Evolutionary conservation across 2,113 vertebrate genomes (phyloP), one percentile per base, ranked within the genome.

Genomic region (Octodon degus): DNA sequence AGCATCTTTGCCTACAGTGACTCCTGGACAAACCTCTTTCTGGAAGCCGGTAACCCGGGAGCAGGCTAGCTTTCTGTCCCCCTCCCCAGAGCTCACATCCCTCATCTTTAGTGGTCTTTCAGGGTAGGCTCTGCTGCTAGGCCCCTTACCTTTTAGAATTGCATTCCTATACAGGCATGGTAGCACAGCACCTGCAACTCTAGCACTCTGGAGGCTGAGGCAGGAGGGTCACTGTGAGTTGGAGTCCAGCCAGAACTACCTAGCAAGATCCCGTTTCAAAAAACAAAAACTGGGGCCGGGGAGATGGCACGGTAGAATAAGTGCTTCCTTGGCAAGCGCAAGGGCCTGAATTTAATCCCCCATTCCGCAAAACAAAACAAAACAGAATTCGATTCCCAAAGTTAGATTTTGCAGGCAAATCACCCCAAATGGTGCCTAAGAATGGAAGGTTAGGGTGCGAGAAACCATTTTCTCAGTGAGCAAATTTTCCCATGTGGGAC

Each of bases 401-500:
- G 25, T n/a, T 67, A 47, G 24, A 17, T 90, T 80, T 92, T 60
- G 77, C 30, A 37, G 65, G 58, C 10, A 65, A 63, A 76, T 87
- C 32, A 40, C 11, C n/a, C 34, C 50, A 47, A 70, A n/a, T 0
- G 0, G 47, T 19, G 43, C 34, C n/a, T 6, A 8, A 90, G 68
- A 88, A 70, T 27, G 5, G 2, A 84, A 27, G 17, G 65, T 32
- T 58, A 86, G 1, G 3, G 22, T 6, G n/a, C 27, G n/a, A 11
- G 2, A 13, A 40, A 63, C 89, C 47, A 22, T 70, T 82, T 94
- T 30, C 72, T 34, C n/a, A 89, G 86, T 8, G 53, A 80, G 19
- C 72, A 24, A n/a, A n/a, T n/a, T n/a, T n/a, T 37, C 63, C 32
- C 47, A 22, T 0, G 0, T 3, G 27, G 8, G 60, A 40, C 34